Base-by-base conservation (phyloP, 2,113 vertebrate genomes). In the Erpornis zantholeuca region DNA sequence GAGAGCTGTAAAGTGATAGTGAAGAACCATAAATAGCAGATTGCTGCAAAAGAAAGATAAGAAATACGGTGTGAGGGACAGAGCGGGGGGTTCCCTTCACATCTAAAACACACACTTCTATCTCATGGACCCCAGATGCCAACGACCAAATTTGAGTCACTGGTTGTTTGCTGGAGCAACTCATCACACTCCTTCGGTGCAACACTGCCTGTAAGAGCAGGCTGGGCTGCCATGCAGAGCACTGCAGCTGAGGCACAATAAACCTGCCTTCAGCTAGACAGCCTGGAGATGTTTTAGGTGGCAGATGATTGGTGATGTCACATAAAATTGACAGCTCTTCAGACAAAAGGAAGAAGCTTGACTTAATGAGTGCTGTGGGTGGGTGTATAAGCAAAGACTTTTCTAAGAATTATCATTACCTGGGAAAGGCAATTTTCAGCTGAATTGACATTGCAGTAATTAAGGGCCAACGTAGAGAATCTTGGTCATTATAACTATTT, bases 401-500 rank as follows among this genome's bases (percentile, higher is more conserved):
- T 94, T 64, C 93, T 90, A 53, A 69, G 90, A 92, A 88, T 96
- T 92, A 96, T 93, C 92, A 84, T 93, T 93, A 96, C 93, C 92
- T 79, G 38, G 86, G 95, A 97, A 94, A 97, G 91, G 90, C 89
- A 97, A 97, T 95, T 95, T 96, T 88, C 94, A 95, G 94, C 95
- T 96, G 96, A 95, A 90, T 53, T 97, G 94, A 95, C 96, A 97
- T 82, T 92, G 53, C 64, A 50, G 93, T 96, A 96, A 96, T 97
- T 97, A 97, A 95, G 91, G 92, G 71, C 95, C 94, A 97, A 96
- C 6, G 1, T 11, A 81, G 89, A 95, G 71, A 96, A 92, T 95
- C 76, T 95, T 91, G 93, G 96, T 93, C 94, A 93, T 97, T 97
- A 95, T 90, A 96, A 94, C 88, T 96, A 86, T 92, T 96, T 97